Evolutionary conservation across 2,113 vertebrate genomes (phyloP).

Genomic region (Anser brachyrhynchus): DNA sequence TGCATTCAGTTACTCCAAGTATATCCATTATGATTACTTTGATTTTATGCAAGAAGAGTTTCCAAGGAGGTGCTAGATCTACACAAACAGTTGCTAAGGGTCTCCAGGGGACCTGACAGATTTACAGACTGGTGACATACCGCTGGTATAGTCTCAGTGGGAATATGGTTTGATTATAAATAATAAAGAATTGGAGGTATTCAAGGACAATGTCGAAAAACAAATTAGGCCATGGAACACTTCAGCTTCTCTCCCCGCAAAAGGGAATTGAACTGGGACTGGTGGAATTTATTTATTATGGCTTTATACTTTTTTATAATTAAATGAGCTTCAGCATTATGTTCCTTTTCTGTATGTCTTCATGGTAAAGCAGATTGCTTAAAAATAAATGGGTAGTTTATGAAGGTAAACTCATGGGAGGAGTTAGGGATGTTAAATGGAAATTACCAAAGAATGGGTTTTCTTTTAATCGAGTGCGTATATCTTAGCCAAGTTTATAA

Average conservation of each 20-base stretch:
- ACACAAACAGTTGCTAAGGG: constrained; percentile 17
- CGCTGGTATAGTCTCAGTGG: neutral
- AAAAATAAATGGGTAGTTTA: neutral
- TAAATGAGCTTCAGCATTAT: neutral
- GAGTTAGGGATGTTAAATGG: neutral
- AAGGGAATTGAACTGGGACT: neutral
- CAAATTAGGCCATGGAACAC: neutral
- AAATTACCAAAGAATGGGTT: neutral
- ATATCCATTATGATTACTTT: neutral
- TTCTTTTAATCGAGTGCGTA: neutral
- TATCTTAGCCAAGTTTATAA: neutral
- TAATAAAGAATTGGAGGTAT: neutral
- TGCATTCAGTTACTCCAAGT: neutral
- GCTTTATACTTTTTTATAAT: neutral
- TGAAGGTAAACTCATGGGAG: neutral
- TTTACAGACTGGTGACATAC: constrained; percentile 15
- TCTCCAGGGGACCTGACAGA: constrained; percentile 28
- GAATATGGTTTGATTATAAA: neutral
- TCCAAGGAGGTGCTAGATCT: neutral
- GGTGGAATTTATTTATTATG: neutral
- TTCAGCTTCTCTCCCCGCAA: constrained; percentile 5
- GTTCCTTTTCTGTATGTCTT: neutral
- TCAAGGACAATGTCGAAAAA: neutral
- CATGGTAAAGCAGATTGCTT: neutral
- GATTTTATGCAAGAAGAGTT: neutral